Evolutionary conservation across 2,888 invertebrate species (phyloP), one percentile per base, ranked within the genome.

Genomic region (Julus scanicus): DNA sequence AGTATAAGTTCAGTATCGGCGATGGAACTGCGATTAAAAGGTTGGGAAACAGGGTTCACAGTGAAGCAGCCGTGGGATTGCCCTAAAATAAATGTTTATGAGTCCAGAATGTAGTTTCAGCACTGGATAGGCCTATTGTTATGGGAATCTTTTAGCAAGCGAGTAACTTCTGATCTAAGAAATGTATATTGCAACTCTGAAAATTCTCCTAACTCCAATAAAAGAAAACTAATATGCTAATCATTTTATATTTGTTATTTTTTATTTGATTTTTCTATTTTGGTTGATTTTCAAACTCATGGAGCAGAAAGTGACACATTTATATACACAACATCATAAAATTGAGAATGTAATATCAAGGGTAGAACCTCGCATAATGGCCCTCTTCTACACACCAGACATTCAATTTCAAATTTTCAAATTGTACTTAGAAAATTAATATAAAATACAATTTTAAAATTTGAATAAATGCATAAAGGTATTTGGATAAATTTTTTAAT

Each of bases 241-340:
- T 63, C n/a, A n/a, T 29, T 80, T 80, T 80, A 80, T 13, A 80
- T 80, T 80, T 37, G 63, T 63, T 63, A 63, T 63, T 29, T 80
- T 80, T 80, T 80, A 37, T 80, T 80, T 37, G 0, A 1, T 63
- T 63, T 63, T 63, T n/a, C 17, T 37, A 4, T 80, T 80, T 80
- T 80, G 71, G 29, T 71, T 71, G 71, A 6, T 29, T 71, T 71
- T 71, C 71, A 71, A 71, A 71, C 71, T 71, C 71, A 71, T 71
- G 71, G 71, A 71, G 71, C 29, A 71, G 71, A 71, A 71, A 71
- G 20, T 20, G 71, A n/a, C 63, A 71, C 71, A 71, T 71, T 71
- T 71, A 71, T 71, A 9, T 71, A 80, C 37, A 80, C 80, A 80
- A 80, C 80, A 80, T 71, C 11, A 29, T 20, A 71, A 71, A 8